phyloP scores from a whole-genome alignment of 2,797 vertebrate species.

The Catamblyrhynchus diadema region DNA sequence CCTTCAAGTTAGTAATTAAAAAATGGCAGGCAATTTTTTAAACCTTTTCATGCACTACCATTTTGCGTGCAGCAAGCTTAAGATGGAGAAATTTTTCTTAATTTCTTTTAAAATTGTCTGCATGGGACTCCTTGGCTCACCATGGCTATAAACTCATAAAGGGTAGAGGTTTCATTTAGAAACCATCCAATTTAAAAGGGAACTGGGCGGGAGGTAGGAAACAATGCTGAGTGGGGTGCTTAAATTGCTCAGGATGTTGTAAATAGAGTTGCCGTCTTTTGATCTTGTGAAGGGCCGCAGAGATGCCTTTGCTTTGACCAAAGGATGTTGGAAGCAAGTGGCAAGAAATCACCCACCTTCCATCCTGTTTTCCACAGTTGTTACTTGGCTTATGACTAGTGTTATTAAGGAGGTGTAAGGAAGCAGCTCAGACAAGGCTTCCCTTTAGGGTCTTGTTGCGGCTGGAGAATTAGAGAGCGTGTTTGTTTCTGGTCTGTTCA shows the following conservation, averaged over 20 bases:
- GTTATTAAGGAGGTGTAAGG: slow-evolving; percentile 74
- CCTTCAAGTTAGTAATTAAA: slow-evolving; percentile 1
- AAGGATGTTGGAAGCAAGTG: slow-evolving; percentile 67
- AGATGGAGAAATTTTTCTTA: neutral
- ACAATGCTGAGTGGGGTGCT: slow-evolving; percentile 58
- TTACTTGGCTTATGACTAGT: slow-evolving; percentile 69
- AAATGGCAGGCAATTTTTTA: neutral
- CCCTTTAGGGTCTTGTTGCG: slow-evolving; percentile 61
- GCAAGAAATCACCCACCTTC: slow-evolving; percentile 58
- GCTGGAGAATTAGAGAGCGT: slow-evolving; percentile 8
- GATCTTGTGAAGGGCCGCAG: slow-evolving; percentile 64
- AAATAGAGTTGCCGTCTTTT: slow-evolving; percentile 71
- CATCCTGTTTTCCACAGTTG: slow-evolving; percentile 64
- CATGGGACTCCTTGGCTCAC: neutral
- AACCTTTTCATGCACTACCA: neutral
- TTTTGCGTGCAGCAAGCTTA: neutral
- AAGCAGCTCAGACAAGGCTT: slow-evolving; percentile 74
- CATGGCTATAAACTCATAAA: slow-evolving; percentile 60
- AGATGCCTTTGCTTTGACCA: slow-evolving; percentile 58
- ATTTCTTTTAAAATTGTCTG: neutral
- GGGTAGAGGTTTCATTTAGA: slow-evolving; percentile 42
- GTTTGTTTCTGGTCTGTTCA: slow-evolving; percentile 48
- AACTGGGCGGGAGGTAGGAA: slow-evolving; percentile 64
- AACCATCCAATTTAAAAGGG: slow-evolving; percentile 53
- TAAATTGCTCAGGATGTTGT: slow-evolving; percentile 76